Conservation (phyloP, 35 echinoderm and acorn worm genomes). For the Holothuria glaberrima region DNA sequence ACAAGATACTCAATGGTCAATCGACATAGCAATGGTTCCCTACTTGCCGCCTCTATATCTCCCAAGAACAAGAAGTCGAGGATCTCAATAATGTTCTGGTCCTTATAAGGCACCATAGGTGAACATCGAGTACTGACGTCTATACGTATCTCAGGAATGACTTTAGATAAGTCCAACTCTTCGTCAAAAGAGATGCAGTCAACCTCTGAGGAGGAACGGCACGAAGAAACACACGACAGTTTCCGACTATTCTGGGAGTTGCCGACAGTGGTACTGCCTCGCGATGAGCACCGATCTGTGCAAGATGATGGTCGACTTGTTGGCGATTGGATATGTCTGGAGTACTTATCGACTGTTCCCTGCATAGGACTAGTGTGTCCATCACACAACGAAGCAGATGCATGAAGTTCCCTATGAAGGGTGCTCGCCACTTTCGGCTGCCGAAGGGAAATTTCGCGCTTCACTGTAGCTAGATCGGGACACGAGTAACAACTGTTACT, state of each 20-base stretch:
- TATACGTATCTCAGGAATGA: conserved; percentile 88
- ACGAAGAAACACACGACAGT: conserved; percentile 75
- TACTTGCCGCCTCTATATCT: conserved; percentile 78
- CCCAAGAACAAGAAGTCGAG: conserved; percentile 85
- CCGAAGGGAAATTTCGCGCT: background rate
- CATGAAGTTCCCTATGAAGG: conserved; percentile 62
- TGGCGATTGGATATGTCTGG: background rate
- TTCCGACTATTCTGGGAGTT: conserved; percentile 52
- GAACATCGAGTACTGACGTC: conserved; percentile 38
- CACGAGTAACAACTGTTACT: conserved; percentile 29
- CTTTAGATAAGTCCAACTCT: conserved; percentile 82
- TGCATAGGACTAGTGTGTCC: conserved; percentile 18
- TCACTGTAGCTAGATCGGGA: conserved; percentile 28
- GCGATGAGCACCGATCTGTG: conserved; percentile 32
- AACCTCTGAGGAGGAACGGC: conserved; percentile 78
- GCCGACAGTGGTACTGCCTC: conserved; percentile 27
- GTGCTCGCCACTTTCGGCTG: background rate
- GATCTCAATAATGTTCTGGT: conserved; percentile 80
- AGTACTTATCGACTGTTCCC: conserved; percentile 13
- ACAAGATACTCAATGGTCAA: conserved; percentile 77
- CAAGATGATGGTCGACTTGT: conserved; percentile 48
- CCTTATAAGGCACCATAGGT: conserved; percentile 64
- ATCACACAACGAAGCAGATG: conserved; percentile 64
- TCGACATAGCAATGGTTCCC: conserved; percentile 85
- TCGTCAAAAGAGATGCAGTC: conserved; percentile 84